Base-by-base conservation (phyloP, 2,888 invertebrate species). In the Zaprionus bogoriensis region DNA sequence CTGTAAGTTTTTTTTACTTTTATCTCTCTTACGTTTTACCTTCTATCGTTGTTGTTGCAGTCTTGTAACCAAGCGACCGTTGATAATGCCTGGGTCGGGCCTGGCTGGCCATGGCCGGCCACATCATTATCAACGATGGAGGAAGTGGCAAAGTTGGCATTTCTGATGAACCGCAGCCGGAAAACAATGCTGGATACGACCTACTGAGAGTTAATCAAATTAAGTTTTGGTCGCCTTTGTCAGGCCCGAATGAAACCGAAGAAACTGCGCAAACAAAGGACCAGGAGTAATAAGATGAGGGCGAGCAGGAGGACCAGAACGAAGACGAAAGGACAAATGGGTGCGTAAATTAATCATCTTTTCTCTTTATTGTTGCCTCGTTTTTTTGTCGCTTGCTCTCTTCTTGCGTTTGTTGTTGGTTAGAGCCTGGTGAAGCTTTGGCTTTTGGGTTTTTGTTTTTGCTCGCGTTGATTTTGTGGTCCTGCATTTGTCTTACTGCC, bases 341-440 rank as follows among this genome's bases (percentile, higher is more conserved):
- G 23, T 51, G 72, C 60, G 70, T 65, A 67, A 87, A 73, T 82
- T 84, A 87, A 84, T 82, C 82, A 87, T 84, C 42, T 70, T 87
- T 82, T 77, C 53, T 66, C 63, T 57, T 51, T 32, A 42, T 54
- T 42, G 19, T 38, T 51, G 32, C 10, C 22, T 22, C 28, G 19
- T n/a, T 44, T 64, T 36, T 30, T 39, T 22, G 7, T n/a, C n/a
- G n/a, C n/a, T n/a, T n/a, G n/a, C n/a, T n/a, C 27, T 51, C 28
- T 14, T 14, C 23, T 28, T 1, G n/a, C n/a, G 19, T 4, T 4
- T n/a, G 19, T 38, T 41, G 39, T 39, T 55, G 44, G 39, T 25
- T 36, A 9, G 4, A 44, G 17, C 23, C 32, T 45, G 44, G 38
- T 47, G 46, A 46, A 47, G 55, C 22, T 19, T 61, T 61, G 57